Conservation (phyloP, 2,888 invertebrate genomes). For the Heliconius cydno region DNA sequence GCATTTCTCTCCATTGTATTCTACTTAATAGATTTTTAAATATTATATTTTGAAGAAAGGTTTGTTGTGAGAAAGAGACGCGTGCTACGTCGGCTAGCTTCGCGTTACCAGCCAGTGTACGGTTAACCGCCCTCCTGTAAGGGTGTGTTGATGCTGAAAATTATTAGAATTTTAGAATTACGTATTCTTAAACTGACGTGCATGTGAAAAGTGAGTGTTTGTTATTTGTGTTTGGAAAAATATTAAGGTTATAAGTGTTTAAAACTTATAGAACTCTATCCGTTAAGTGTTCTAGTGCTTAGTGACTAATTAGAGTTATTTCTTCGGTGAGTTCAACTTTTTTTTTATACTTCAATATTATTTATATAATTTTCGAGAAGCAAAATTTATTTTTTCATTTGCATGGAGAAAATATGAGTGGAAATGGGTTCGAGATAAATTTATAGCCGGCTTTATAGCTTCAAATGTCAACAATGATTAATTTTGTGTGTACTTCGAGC, state of each 20-base stretch:
- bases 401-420: slow-evolving; percentile 22
- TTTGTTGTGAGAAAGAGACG: slow-evolving; percentile 50
- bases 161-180: slow-evolving; percentile 30
- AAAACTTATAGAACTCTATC: neutral
- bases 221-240: slow-evolving; percentile 26
- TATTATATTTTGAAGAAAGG: slow-evolving; percentile 48
- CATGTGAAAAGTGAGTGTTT: slow-evolving; percentile 32
- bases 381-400: neutral
- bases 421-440: slow-evolving; percentile 36
- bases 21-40: slow-evolving; percentile 46
- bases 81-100: slow-evolving; percentile 41
- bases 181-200: slow-evolving; percentile 35
- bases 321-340: slow-evolving; percentile 4
- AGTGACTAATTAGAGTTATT: neutral
- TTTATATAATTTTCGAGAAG: neutral
- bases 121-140: slow-evolving; percentile 38
- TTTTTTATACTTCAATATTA: neutral
- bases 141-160: slow-evolving; percentile 26
- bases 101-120: slow-evolving; percentile 49
- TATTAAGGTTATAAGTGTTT: neutral
- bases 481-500: slow-evolving; percentile 36
- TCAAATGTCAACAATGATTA: slow-evolving; percentile 38
- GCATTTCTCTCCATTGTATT: slow-evolving; percentile 41
- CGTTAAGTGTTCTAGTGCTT: neutral
- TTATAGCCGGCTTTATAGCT: slow-evolving; percentile 42